Evolutionary conservation across 2,888 invertebrate genomes (phyloP), one percentile per base, ranked within the genome.

Genomic region (Agrochola lota): DNA sequence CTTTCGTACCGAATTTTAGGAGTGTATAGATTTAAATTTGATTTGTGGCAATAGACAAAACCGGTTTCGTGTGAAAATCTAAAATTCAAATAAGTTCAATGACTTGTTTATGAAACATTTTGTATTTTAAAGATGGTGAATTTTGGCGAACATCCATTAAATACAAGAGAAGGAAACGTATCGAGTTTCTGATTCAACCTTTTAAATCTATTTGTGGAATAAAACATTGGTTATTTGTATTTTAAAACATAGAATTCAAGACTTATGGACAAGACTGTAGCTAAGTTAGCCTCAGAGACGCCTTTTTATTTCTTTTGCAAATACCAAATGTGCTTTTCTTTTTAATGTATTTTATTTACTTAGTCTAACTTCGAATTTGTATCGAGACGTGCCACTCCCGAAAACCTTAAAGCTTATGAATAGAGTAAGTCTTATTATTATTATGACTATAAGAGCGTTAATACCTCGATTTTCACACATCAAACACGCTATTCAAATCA

Each of bases 61-160:
- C 35, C 68, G 8, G n/a, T 72, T 83, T 77, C 35, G 15, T 43
- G 57, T 62, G 59, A 71, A 77, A 72, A 67, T 87, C 69, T 78
- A 57, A 85, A 79, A 87, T 87, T 80, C 59, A 81, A 87, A 85
- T 71, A 68, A 79, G 87, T 89, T 87, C 88, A 64, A 20, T 75
- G 78, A 74, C 86, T 70, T 67, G 57, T 60, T 20, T 49, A 35
- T 43, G 66, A 70, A 85, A 62, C n/a, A 67, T 73, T 75, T 79
- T 49, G 60, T 62, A 43, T 73, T 52, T 23, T 60, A 55, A 52
- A 60, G 26, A 60, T 40, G 35, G 30, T 62, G 71, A 68, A 77
- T 74, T 71, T 84, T 74, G 71, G 74, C 55, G 20, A 78, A 66
- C 35, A 57, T 71, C 60, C 60, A 69, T 77, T 86, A 66, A 70